phyloP scores from a whole-genome alignment of 2,797 vertebrate species.

The Pipistrellus nathusii region DNA sequence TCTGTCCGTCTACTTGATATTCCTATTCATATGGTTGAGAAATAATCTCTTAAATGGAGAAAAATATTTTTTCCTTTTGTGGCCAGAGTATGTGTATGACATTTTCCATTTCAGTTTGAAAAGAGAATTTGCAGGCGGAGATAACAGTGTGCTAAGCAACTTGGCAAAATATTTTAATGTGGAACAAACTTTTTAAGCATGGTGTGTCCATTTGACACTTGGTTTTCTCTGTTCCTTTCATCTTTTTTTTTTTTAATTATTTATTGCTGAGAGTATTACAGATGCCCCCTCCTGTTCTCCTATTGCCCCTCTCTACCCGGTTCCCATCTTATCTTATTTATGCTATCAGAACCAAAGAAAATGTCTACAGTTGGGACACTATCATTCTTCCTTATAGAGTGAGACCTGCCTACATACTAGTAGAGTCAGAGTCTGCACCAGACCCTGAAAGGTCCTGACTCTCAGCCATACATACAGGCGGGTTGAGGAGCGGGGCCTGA shows the following conservation, averaged over 20 bases:
- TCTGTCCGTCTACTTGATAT: neutral
- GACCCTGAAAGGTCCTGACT: neutral
- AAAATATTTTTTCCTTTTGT: neutral
- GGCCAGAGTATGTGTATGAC: neutral
- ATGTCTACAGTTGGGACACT: neutral
- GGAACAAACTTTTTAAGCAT: neutral
- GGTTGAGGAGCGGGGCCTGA: neutral
- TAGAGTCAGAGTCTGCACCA: neutral
- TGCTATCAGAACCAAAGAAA: neutral
- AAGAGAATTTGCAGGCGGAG: neutral
- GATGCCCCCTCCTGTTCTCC: too few species aligned
- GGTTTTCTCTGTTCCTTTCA: neutral
- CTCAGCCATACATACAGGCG: neutral
- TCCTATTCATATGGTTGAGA: neutral
- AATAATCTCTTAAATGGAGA: neutral
- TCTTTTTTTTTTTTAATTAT: too few species aligned
- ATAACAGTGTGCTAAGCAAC: neutral
- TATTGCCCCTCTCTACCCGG: too few species aligned
- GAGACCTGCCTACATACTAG: neutral
- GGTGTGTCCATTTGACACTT: neutral
- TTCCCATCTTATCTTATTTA: neutral
- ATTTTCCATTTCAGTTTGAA: slow-evolving; percentile 13
- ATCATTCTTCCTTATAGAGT: neutral
- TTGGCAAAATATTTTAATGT: neutral
- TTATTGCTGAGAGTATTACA: too few species aligned